Conservation (phyloP, 2,113 vertebrate genomes). For the Coryphaenoides rupestris region DNA sequence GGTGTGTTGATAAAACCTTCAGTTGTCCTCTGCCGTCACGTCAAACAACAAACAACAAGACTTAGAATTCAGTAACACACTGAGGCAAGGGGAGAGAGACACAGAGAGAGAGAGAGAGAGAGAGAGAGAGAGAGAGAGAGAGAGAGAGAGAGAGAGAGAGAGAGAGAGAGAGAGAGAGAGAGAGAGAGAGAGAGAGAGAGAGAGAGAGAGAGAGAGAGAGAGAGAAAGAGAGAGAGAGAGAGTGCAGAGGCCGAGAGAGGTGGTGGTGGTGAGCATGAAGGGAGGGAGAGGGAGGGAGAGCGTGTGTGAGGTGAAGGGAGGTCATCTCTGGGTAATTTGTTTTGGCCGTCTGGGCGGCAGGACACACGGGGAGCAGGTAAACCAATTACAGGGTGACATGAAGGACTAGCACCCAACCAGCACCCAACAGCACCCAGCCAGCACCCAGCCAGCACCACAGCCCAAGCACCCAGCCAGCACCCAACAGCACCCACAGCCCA, state of each 20-base stretch:
- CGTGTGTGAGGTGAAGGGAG: slow-evolving; percentile 55
- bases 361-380: slow-evolving; percentile 72
- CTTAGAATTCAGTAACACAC: background rate
- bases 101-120: slow-evolving; percentile 19
- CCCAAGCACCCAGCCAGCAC: slow-evolving; percentile 2
- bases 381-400: slow-evolving; percentile 75
- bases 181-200: slow-evolving; percentile 11
- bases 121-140: background rate
- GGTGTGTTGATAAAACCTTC: background rate
- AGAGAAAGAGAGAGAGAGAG: slow-evolving; percentile 4
- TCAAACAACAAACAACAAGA: too few species aligned
- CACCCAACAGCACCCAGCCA: slow-evolving; percentile 48
- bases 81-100: background rate
- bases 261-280: slow-evolving; percentile 1
- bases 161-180: background rate
- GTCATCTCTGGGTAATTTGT: slow-evolving; percentile 72
- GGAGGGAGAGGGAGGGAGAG: slow-evolving; percentile 37
- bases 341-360: slow-evolving; percentile 67
- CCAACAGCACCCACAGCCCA: background rate
- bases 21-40: too few species aligned
- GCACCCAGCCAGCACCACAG: background rate
- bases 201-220: slow-evolving; percentile 6
- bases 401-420: slow-evolving; percentile 67
- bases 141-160: background rate
- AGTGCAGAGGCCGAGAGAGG: background rate